Base-by-base conservation (phyloP, 2,113 vertebrate species). In the Baryphthengus martii region DNA sequence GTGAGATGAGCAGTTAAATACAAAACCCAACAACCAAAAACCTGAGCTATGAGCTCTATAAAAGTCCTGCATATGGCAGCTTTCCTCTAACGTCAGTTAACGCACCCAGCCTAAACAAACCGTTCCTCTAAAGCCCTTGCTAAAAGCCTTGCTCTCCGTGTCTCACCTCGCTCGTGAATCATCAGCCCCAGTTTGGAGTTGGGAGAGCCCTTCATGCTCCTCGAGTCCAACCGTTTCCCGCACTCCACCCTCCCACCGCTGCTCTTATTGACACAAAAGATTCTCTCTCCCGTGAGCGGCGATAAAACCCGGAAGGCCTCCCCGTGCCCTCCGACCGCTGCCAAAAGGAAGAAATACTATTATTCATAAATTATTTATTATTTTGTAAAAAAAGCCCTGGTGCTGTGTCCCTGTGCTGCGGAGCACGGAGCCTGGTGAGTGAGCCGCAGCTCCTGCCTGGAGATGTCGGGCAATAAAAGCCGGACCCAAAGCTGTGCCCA, bases 1-100 rank as follows among this genome's bases (percentile, higher is more conserved):
- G 25, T 91, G 67, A 75, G 53, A 29, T 79, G 44, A 20, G 39
- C 25, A 4, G 45, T 42, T 13, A 45, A 65, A 58, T 33, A 21
- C 24, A 28, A 77, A 37, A 45, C 18, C 7, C 47, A 52, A 17
- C 10, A n/a, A 66, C 62, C 24, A 19, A 29, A 31, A 78, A n/a
- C 14, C 13, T n/a, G 44, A 31, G 29, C 12, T 29, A 15, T 7
- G 56, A 76, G 14, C 67, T 73, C 8, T 62, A 61, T n/a, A 52
- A 82, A 91, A 78, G 58, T 44, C 65, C 55, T 9, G 31, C 26
- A 8, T 20, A 10, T 50, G 61, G 52, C 85, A 93, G 66, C 94
- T 95, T 90, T 95, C 80, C 89, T 84, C 93, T 84, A 24, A 62
- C 20, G 86, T 56, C 86, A 92, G 37, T 86, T 84, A 86, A 81